Percentiles rank a stretch among this genome's conserved stretches.
Conservation (phyloP, 1,140 invertebrate genomes). For the Drosophila bifasciata region DNA sequence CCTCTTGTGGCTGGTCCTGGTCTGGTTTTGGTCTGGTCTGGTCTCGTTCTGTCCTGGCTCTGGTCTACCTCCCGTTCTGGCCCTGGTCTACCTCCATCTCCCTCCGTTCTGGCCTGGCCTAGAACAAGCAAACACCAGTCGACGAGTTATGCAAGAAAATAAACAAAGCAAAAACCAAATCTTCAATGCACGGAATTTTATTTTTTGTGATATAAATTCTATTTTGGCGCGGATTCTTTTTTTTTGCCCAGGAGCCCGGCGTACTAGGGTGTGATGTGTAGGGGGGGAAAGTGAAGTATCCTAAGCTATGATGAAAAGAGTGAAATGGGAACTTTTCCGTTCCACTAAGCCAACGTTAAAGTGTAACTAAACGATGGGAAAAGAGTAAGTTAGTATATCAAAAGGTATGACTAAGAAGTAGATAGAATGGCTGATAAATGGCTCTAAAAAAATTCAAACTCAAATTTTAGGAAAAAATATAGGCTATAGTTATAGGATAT, state of each 20-base stretch:
- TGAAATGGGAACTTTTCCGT: not conserved
- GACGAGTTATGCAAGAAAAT: constrained; percentile 24
- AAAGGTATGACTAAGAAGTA: no score
- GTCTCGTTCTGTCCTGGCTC: not conserved
- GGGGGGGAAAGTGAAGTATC: not conserved
- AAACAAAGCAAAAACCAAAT: constrained; percentile 12
- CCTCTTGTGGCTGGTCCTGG: not conserved
- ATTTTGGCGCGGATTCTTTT: constrained; percentile 9
- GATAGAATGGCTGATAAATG: no score
- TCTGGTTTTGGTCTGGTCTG: constrained; percentile 16
- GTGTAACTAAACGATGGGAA: no score
- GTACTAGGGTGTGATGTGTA: no score
- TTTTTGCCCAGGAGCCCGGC: not conserved
- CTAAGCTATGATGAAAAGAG: not conserved
- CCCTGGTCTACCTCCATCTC: not conserved
- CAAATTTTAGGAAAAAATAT: no score
- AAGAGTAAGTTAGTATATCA: no score
- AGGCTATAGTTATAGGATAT: no score
- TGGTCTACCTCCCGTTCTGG: not conserved
- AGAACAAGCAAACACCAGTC: constrained; percentile 52
- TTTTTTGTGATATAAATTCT: constrained; percentile 61
- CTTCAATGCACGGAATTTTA: constrained; percentile 9
- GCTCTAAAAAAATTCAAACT: no score
- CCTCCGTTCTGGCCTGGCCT: not conserved
- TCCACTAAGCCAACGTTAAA: no score